Conservation (phyloP, 2,888 invertebrate species). For the Tetanocera ferruginea region DNA sequence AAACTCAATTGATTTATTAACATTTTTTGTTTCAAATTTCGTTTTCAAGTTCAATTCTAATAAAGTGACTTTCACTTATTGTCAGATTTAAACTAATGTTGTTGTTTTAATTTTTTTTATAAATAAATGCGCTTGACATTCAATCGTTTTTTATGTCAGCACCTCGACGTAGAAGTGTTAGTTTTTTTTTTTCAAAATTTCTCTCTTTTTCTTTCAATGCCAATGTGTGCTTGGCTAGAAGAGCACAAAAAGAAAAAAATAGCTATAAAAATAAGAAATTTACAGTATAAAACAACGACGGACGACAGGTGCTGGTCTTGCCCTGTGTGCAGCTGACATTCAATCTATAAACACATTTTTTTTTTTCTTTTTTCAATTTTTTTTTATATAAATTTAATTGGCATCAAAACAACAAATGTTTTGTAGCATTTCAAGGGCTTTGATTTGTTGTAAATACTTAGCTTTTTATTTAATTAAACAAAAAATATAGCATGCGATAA, state of each 20-base stretch:
- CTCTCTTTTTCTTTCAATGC: neutral
- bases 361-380: neutral
- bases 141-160: constrained; percentile 34
- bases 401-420: constrained; percentile 14
- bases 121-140: constrained; percentile 36
- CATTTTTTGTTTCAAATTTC: neutral
- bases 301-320: constrained; percentile 30
- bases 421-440: no score
- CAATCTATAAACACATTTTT: constrained; percentile 8
- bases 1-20: neutral
- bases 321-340: constrained; percentile 27
- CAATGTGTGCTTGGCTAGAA: neutral
- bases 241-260: neutral
- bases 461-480: neutral
- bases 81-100: neutral
- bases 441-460: neutral
- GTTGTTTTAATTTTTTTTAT: constrained; percentile 7
- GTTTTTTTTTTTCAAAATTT: neutral
- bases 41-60: neutral
- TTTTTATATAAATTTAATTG: constrained; percentile 15
- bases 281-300: neutral
- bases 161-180: neutral
- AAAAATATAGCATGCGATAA: neutral
- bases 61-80: constrained; percentile 19
- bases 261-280: neutral